Base-by-base conservation (phyloP, 2,113 vertebrate species). In the Camarhynchus parvulus region DNA sequence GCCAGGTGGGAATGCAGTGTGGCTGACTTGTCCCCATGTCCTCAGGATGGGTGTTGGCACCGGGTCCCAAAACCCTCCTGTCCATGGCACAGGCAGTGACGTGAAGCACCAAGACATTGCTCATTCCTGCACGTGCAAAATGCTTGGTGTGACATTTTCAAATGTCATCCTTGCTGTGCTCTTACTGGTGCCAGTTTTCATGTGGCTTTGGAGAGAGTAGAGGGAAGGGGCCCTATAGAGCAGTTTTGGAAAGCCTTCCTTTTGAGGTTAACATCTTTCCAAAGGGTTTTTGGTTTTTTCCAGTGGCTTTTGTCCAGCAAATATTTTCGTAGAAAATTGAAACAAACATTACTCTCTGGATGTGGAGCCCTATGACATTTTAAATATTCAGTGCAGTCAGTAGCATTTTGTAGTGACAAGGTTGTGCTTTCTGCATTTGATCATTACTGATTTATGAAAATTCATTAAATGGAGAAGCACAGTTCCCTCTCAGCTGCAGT, bases 361-460 rank as follows among this genome's bases (percentile, higher is more conserved):
- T 86, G 21, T 5, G 10, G 55, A 80, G 42, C 24, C 55, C 31
- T 93, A 7, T 81, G 64, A 63, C 56, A 83, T 52, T 70, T 91
- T 33, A 95, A 95, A 88, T 88, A 93, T 75, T 83, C 82, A 67
- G 15, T 88, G 59, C 67, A 86, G 63, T 81, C 72, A 70, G 61
- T 66, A 94, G 72, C 61, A 78, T 56, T 90, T 95, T 63, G 23
- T 58, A 83, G 44, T 86, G 59, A 83, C 64, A 77, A 63, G 61
- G 44, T 41, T 80, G 47, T 63, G 35, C 74, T 92, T 95, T 89
- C 92, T 94, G 49, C 4, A 31, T 94, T 96, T 87, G 83, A 72
- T 92, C 62, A 9, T 83, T 53, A 90, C 58, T 85, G 91, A 91
- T 91, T 94, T 77, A 83, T 92, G 87, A 92, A 91, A 77, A 83